These are phyloP conservation scores for Endomychus coccineus DNA, from an alignment of 2,888 invertebrate species.

Conservation along the genomic window DNA sequence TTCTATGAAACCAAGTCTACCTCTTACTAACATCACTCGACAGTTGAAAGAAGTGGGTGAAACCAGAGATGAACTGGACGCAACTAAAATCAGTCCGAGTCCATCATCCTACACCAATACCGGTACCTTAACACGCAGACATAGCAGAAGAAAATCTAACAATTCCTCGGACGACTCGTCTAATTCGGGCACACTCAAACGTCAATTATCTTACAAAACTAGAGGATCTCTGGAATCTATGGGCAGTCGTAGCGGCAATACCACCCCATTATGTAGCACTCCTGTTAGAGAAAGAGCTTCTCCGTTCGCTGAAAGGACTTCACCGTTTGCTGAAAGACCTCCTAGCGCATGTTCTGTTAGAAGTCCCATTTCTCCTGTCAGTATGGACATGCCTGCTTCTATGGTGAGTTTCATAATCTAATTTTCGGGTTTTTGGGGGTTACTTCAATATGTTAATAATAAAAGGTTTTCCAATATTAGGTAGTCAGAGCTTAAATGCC, in stretches of 20 bases:
- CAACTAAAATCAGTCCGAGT: constrained; percentile 42
- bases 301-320: constrained; percentile 39
- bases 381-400: constrained; percentile 36
- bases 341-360: constrained; percentile 33
- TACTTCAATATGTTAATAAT: too few relatives aligned
- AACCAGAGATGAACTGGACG: constrained; percentile 52
- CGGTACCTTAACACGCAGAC: constrained; percentile 47
- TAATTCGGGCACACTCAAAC: constrained; percentile 46
- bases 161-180: constrained; percentile 40
- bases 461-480: too few relatives aligned
- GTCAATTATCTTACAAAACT: constrained; percentile 52
- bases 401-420: too few relatives aligned
- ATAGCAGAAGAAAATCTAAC: constrained; percentile 46
- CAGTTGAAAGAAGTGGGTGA: constrained; percentile 85
- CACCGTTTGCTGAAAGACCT: constrained; percentile 31
- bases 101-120: constrained; percentile 38
- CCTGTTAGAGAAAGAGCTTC: constrained; percentile 46
- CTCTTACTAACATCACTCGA: constrained; percentile 82
- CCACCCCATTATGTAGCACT: constrained; percentile 47
- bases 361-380: constrained; percentile 30
- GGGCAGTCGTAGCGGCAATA: constrained; percentile 44
- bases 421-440: too few relatives aligned
- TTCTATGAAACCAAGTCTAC: constrained; percentile 85
- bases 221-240: constrained; percentile 44
- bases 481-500: too few relatives aligned